Percentiles rank a stretch among this genome's conserved stretches.
phyloP scores from a whole-genome alignment of 2,888 invertebrate species.

The Polymixis flavicincta region DNA sequence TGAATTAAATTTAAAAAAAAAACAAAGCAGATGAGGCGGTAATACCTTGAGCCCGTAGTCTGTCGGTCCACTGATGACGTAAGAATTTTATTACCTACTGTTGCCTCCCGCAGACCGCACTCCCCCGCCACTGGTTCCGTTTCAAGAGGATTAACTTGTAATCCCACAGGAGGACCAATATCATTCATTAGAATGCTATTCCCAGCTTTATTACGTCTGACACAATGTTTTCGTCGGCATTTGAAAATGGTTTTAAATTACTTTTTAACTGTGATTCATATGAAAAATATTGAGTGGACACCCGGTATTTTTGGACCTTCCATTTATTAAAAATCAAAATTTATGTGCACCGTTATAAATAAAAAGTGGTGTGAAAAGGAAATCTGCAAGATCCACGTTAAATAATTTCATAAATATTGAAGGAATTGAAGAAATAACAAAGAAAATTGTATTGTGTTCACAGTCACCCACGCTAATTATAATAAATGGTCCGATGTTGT shows the following conservation, averaged over 20 bases:
- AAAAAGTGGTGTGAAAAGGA: slow-evolving; percentile 3
- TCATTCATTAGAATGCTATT: slow-evolving; percentile 89
- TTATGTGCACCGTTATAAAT: slow-evolving; percentile 31
- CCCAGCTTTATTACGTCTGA: slow-evolving; percentile 84
- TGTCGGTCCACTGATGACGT: slow-evolving; percentile 81
- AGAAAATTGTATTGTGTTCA: slow-evolving; percentile 53
- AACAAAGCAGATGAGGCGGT: slow-evolving; percentile 79
- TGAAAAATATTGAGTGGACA: slow-evolving; percentile 63
- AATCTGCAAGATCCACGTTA: background rate
- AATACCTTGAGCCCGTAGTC: slow-evolving; percentile 78
- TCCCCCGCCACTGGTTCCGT: slow-evolving; percentile 74
- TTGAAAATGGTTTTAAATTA: slow-evolving; percentile 82
- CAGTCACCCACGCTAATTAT: slow-evolving; percentile 51
- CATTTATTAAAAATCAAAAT: slow-evolving; percentile 33
- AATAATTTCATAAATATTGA: slow-evolving; percentile 37
- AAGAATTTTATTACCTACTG: slow-evolving; percentile 86
- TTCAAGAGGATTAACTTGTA: slow-evolving; percentile 89
- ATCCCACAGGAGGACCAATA: slow-evolving; percentile 88
- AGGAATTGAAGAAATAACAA: slow-evolving; percentile 37
- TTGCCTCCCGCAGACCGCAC: slow-evolving; percentile 66
- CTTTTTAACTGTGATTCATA: slow-evolving; percentile 76
- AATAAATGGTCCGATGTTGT: slow-evolving; percentile 53
- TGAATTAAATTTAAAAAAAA: slow-evolving; percentile 71
- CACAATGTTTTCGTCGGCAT: slow-evolving; percentile 74
- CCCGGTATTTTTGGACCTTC: slow-evolving; percentile 27